Evolutionary conservation across 2,888 invertebrate genomes (phyloP).

Genomic region (Rhagonycha fulva): DNA sequence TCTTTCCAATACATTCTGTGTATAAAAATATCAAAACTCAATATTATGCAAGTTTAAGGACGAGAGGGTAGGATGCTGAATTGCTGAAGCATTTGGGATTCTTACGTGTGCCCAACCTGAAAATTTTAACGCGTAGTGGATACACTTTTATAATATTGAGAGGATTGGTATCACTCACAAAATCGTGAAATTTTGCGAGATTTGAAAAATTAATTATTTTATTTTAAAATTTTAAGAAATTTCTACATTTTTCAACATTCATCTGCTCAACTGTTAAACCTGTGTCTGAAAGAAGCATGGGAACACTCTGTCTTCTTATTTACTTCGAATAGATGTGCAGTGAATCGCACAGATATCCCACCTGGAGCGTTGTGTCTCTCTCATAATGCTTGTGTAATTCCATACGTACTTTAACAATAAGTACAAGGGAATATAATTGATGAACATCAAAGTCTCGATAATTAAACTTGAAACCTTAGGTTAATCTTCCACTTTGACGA

Average conservation of each 20-base stretch:
- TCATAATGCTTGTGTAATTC: constrained; percentile 44
- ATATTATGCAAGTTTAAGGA: background rate
- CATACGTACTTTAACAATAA: constrained; percentile 32
- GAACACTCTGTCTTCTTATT: constrained; percentile 34
- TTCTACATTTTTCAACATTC: constrained; percentile 9
- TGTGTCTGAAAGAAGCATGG: constrained; percentile 35
- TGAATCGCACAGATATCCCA: constrained; percentile 38
- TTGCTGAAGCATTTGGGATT: background rate
- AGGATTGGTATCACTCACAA: background rate
- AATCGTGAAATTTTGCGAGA: background rate
- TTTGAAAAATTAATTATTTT: background rate
- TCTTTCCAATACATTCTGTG: background rate
- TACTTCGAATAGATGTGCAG: constrained; percentile 37
- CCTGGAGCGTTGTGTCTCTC: constrained; percentile 39
- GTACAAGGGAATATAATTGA: background rate
- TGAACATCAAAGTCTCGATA: background rate
- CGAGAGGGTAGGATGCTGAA: background rate
- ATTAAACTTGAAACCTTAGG: background rate
- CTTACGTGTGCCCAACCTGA: background rate
- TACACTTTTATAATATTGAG: background rate
- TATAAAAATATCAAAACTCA: background rate
- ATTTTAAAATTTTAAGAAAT: background rate
- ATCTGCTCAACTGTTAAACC: constrained; percentile 33
- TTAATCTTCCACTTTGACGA: background rate
- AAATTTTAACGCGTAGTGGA: background rate